Evolutionary conservation across 30 jellyfish, hydroid and myxozoan species (phyloP), one percentile per base, ranked within the genome.

Genomic region (Sanderia malayensis): DNA sequence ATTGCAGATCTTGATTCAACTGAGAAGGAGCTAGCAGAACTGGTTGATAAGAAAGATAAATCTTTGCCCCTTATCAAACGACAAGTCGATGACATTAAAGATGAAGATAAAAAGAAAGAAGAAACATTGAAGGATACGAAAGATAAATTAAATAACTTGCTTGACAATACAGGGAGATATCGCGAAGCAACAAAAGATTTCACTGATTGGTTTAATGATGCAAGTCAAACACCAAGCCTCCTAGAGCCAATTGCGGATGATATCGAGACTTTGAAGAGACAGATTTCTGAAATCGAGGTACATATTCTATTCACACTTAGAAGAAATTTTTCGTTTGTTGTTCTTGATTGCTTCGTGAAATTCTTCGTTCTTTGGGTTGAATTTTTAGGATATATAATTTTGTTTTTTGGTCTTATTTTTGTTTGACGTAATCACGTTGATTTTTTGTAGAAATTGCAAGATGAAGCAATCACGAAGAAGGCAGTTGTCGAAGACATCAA

Each of bases 231-330:
- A 32, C 94, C 95, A n/a, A 81, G 74, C 15, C 45, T 84, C n/a
- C 28, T 55, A 33, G 94, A 83, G 31, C 91, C 95, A 2, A 67
- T 79, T 46, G 92, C 87, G 17, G 59, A 81, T 15, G 92, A 58
- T 25, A 67, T 89, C 17, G 94, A 78, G 2, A 73, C 49, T 19
- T 21, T 90, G 59, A 83, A 74, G 66, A 83, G 41, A 41, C 96
- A 90, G 46, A 26, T 82, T 26, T 23, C 21, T 20, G 90, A 80
- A 61, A 90, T 80, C 10, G 95, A 80, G 91, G 95, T 74, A n/a
- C 20, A 44, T 46, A 53, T 4, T 28, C 28, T 30, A 2, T 31
- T 58, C 25, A 10, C 31, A 11, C 15, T 26, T 34, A n/a, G 71
- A 34, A 67, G 27, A 2, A 4, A 15, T 67, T 67, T 67, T 9